Percentiles rank a stretch among this genome's conserved stretches.
These are phyloP conservation scores for Pseudomugil tenellus DNA, from an alignment of 2,797 vertebrate genomes.

Conservation along the genomic window DNA sequence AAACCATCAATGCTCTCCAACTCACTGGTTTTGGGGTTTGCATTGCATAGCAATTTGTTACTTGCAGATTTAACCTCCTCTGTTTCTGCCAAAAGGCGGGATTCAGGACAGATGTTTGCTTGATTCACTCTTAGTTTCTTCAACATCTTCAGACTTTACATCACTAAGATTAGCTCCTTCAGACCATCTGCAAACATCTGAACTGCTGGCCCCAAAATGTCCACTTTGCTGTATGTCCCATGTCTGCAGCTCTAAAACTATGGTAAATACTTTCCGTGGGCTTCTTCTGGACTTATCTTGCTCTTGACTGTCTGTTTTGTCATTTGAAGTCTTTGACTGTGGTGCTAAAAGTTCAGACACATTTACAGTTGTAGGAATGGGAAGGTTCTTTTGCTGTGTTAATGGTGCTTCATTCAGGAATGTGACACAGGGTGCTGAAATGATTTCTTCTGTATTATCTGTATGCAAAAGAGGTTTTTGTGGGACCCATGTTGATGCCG, in stretches of 20 bases:
- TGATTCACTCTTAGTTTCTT: neutral
- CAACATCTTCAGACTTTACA: neutral
- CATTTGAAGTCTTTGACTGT: neutral
- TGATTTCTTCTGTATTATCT: neutral
- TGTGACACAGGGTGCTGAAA: neutral
- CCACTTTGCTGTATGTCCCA: slow-evolving; percentile 1
- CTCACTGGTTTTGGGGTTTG: neutral
- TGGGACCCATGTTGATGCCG: neutral
- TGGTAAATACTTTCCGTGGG: slow-evolving; percentile 36
- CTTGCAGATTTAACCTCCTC: neutral
- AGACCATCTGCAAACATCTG: slow-evolving; percentile 2
- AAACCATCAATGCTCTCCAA: neutral
- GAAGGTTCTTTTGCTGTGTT: neutral
- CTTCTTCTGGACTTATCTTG: neutral
- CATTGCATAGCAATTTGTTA: slow-evolving; percentile 7
- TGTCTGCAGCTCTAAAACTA: slow-evolving; percentile 34
- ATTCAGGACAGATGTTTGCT: neutral
- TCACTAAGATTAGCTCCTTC: neutral
- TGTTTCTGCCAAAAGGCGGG: neutral
- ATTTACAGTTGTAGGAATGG: neutral
- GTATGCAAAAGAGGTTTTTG: neutral
- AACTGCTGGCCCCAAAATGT: neutral
- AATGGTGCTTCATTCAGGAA: neutral
- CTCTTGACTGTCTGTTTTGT: neutral
- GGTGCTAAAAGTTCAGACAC: neutral